These are phyloP conservation scores for Tuta absoluta DNA, from an alignment of 2,888 invertebrate genomes.

Conservation along the genomic window DNA sequence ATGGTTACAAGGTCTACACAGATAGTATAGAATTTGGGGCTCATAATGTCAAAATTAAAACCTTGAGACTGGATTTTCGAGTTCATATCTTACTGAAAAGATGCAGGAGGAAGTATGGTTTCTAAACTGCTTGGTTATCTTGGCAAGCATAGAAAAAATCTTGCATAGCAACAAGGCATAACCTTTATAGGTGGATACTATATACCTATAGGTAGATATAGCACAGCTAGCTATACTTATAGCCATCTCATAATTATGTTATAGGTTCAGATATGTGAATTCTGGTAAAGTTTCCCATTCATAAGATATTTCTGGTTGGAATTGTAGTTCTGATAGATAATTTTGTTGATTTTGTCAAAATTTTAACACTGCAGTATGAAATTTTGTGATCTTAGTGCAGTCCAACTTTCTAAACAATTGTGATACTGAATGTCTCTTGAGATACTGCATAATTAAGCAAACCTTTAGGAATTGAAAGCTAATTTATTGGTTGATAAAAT, in stretches of 20 bases:
- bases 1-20: constrained; percentile 50
- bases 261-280: constrained; percentile 25
- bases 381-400: neutral
- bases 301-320: neutral
- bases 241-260: constrained; percentile 25
- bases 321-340: neutral
- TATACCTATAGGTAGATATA: constrained; percentile 32
- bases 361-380: neutral
- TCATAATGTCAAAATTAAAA: constrained; percentile 40
- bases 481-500: no score
- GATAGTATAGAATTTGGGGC: constrained; percentile 37
- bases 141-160: constrained; percentile 49
- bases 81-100: constrained; percentile 30
- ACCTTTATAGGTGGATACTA: constrained; percentile 64
- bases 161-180: constrained; percentile 74
- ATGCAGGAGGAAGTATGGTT: constrained; percentile 37
- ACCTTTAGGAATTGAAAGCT: no score
- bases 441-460: neutral
- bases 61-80: constrained; percentile 30
- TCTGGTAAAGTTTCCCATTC: neutral
- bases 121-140: constrained; percentile 42
- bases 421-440: neutral
- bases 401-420: neutral
- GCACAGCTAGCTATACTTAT: constrained; percentile 20
- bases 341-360: neutral